Percentiles rank a stretch among this genome's conserved stretches.
Conservation (phyloP, 2,888 invertebrate genomes). For the Entomobrya multifasciata region DNA sequence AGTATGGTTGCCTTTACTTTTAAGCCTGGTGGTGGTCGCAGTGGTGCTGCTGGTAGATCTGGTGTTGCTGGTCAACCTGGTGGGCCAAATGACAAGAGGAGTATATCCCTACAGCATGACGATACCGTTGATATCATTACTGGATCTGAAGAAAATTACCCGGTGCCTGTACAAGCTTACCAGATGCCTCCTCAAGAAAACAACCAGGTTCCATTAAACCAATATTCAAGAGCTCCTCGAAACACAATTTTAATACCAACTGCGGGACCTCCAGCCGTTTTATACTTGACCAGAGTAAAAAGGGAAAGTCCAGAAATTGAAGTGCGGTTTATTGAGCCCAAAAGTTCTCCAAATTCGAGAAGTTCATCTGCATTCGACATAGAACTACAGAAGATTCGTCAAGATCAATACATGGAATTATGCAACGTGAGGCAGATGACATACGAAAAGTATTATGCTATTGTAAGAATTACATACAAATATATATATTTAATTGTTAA, state of each 20-base stretch:
- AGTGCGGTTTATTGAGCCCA: not conserved
- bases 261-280: not conserved
- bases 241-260: not conserved
- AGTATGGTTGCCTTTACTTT: not conserved
- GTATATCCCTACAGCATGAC: not conserved
- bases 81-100: not conserved
- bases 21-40: no score
- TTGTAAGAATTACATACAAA: conserved; percentile 21
- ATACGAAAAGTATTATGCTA: conserved; percentile 47
- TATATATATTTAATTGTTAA: not conserved
- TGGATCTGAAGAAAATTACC: not conserved
- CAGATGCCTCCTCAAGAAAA: no score
- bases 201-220: not conserved
- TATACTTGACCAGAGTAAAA: not conserved
- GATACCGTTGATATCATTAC: not conserved
- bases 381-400: not conserved
- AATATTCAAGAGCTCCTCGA: not conserved
- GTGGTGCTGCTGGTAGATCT: no score
- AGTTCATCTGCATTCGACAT: no score
- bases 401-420: conserved; percentile 12
- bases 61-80: no score
- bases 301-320: not conserved
- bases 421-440: conserved; percentile 27
- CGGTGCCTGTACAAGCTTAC: no score
- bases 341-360: no score